phyloP scores from a whole-genome alignment of 2,888 invertebrate species.

The Molanna angustata region DNA sequence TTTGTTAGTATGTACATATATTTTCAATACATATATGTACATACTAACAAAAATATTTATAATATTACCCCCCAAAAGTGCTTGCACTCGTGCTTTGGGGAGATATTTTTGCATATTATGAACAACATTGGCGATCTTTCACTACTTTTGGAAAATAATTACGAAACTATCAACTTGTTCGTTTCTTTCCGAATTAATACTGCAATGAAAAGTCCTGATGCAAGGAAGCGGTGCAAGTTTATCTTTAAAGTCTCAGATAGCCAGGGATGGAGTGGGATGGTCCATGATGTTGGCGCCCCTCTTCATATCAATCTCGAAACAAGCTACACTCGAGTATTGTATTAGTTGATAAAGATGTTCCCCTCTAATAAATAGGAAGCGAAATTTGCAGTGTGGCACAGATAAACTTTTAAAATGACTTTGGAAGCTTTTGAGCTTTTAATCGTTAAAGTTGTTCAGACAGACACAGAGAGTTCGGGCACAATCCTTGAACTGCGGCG shows the following conservation, averaged over 20 bases:
- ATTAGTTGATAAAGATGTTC: conserved; percentile 48
- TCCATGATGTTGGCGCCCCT: conserved; percentile 36
- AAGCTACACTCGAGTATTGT: conserved; percentile 55
- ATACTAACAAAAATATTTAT: too few species aligned
- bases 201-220: too few species aligned
- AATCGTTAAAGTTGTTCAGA: conserved; percentile 59
- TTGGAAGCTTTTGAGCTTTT: conserved; percentile 61
- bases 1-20: too few species aligned
- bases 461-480: conserved; percentile 53
- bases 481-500: conserved; percentile 60
- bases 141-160: too few species aligned
- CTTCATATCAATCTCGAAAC: conserved; percentile 50
- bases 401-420: conserved; percentile 62
- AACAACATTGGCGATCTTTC: too few species aligned
- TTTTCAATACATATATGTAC: too few species aligned
- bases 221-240: too few species aligned
- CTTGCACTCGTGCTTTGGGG: too few species aligned
- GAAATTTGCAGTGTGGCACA: conserved; percentile 42
- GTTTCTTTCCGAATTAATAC: too few species aligned
- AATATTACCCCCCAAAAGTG: too few species aligned
- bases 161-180: too few species aligned
- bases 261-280: conserved; percentile 1
- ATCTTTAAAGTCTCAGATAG: not conserved
- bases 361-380: conserved; percentile 10
- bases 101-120: too few species aligned